Conservation (phyloP, 2,888 invertebrate species). For the Prostheceraeus crozeri region DNA sequence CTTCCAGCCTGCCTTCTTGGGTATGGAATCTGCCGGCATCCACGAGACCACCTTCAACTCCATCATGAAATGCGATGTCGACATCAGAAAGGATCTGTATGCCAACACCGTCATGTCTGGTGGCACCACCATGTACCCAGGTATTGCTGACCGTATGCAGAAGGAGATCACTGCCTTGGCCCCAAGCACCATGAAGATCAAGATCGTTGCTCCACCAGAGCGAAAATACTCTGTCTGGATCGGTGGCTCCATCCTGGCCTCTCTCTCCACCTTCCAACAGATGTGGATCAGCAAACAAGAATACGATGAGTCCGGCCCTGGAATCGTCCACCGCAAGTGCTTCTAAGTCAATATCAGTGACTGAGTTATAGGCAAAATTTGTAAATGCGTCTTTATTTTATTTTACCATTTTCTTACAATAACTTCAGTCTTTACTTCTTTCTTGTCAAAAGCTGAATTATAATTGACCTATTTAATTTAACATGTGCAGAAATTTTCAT, state of each 20-base stretch:
- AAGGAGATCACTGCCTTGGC: slow-evolving; percentile 84
- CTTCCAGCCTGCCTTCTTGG: slow-evolving; percentile 54
- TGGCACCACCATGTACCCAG: slow-evolving; percentile 91
- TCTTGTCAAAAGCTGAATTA: too few species aligned
- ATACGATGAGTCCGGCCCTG: slow-evolving; percentile 73
- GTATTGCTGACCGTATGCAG: slow-evolving; percentile 94
- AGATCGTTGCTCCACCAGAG: slow-evolving; percentile 76
- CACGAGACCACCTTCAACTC: slow-evolving; percentile 55
- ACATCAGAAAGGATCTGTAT: slow-evolving; percentile 55
- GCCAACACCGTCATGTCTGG: slow-evolving; percentile 70
- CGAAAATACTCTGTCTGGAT: slow-evolving; percentile 87
- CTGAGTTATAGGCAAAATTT: too few species aligned
- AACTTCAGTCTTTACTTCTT: too few species aligned
- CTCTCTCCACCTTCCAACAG: slow-evolving; percentile 76
- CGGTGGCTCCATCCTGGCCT: slow-evolving; percentile 85
- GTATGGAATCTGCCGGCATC: slow-evolving; percentile 43
- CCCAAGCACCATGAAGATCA: slow-evolving; percentile 64
- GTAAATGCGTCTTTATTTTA: too few species aligned
- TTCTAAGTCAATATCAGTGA: too few species aligned
- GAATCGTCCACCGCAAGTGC: slow-evolving; percentile 60
- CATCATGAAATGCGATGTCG: slow-evolving; percentile 55
- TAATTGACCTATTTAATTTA: too few species aligned
- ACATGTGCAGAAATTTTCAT: too few species aligned
- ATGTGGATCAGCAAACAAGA: slow-evolving; percentile 94
- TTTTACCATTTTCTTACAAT: too few species aligned